phyloP scores from a whole-genome alignment of 1,140 invertebrate species.

The Battus philenor region DNA sequence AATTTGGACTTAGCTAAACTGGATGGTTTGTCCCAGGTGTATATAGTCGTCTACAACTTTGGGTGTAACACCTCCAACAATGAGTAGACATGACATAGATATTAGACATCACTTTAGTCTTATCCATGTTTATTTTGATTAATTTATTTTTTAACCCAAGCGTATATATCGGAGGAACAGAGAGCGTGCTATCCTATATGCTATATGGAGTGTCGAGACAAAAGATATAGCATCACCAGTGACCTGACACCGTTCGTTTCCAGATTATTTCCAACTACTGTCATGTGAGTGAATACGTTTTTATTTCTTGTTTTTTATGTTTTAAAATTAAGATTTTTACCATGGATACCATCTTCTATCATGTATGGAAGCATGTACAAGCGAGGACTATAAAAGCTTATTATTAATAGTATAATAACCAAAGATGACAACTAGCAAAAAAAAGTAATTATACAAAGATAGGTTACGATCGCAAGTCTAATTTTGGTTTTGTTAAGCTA shows the following conservation, averaged over 20 bases:
- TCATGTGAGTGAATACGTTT: slow-evolving; percentile 29
- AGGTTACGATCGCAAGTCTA: not conserved
- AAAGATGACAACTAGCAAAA: not conserved
- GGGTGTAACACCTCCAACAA: no score
- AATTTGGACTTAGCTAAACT: no score
- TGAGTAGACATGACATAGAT: no score
- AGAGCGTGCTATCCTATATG: slow-evolving; percentile 37
- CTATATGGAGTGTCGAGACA: slow-evolving; percentile 50
- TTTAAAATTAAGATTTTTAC: not conserved
- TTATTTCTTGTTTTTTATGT: no score
- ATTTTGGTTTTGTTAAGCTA: not conserved
- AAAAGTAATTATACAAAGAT: not conserved
- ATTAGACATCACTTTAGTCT: no score
- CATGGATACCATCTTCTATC: no score
- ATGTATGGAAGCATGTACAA: no score
- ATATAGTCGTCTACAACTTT: no score
- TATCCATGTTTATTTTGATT: no score
- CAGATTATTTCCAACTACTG: slow-evolving; percentile 24
- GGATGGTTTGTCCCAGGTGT: no score
- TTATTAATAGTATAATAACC: not conserved
- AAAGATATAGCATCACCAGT: slow-evolving; percentile 38
- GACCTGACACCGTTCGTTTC: slow-evolving; percentile 38
- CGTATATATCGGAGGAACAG: slow-evolving; percentile 15
- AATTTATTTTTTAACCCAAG: no score
- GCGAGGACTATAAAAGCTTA: no score